phyloP scores from a whole-genome alignment of 2,797 vertebrate species.

The Mionectes olivaceus region DNA sequence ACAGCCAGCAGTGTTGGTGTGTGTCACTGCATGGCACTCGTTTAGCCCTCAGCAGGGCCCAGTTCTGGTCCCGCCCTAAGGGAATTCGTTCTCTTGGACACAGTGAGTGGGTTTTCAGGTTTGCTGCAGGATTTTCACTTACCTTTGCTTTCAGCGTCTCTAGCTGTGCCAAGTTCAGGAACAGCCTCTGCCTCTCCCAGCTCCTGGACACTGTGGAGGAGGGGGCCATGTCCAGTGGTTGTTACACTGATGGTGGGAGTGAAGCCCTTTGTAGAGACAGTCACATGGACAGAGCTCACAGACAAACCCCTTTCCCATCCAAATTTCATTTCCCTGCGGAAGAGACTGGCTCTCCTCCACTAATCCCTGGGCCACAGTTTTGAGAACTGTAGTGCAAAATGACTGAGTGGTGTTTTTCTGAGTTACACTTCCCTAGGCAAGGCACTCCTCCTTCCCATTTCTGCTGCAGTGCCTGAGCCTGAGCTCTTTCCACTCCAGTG shows the following conservation, averaged over 20 bases:
- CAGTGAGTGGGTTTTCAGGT: not conserved
- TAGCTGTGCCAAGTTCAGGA: not conserved
- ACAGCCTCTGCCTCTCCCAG: not conserved
- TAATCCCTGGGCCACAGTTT: not conserved
- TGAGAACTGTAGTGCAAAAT: not conserved
- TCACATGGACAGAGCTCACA: not conserved
- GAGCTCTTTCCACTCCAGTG: not conserved
- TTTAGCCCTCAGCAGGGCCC: not conserved
- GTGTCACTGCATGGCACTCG: not conserved
- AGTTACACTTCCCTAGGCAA: not conserved
- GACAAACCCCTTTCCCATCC: not conserved
- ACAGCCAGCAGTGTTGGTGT: not conserved
- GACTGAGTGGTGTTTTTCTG: not conserved
- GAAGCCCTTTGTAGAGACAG: not conserved
- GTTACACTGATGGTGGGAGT: not conserved
- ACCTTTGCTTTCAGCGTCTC: not conserved
- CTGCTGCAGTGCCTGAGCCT: not conserved
- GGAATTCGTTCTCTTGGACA: not conserved
- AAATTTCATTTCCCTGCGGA: not conserved
- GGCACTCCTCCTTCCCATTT: not conserved
- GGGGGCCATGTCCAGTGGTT: not conserved
- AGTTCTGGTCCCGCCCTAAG: not conserved
- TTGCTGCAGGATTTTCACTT: not conserved
- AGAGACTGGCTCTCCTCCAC: not conserved
- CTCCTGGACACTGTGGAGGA: accelerated